These are phyloP conservation scores for Charaxes varanes DNA, from an alignment of 1,140 invertebrate genomes.

Conservation along the genomic window DNA sequence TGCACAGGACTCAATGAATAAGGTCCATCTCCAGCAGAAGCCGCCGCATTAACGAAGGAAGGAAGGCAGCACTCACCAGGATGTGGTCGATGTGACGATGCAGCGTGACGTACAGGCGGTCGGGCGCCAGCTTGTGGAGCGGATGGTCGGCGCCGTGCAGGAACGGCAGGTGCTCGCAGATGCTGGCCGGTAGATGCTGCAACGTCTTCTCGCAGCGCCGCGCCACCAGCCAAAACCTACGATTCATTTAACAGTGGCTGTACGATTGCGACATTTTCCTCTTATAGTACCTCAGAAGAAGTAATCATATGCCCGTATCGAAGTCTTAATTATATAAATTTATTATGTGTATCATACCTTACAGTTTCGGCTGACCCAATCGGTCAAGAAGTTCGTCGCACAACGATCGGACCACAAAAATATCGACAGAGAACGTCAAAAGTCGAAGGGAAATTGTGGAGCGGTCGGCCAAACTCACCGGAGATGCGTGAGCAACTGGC, in stretches of 20 bases:
- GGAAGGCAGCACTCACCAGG: slow-evolving; percentile 82
- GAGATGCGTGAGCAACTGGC: slow-evolving; percentile 55
- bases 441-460: too few relatives aligned
- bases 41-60: too few relatives aligned
- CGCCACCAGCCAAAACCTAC: slow-evolving; percentile 91
- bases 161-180: slow-evolving; percentile 89
- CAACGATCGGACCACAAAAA: too few relatives aligned
- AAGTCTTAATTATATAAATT: not conserved
- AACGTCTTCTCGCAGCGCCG: slow-evolving; percentile 95
- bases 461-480: slow-evolving; percentile 31
- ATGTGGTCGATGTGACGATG: slow-evolving; percentile 91
- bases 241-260: not conserved
- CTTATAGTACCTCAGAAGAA: not conserved
- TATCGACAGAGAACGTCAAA: too few relatives aligned
- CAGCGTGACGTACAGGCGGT: slow-evolving; percentile 89
- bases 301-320: not conserved
- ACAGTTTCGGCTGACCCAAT: too few relatives aligned
- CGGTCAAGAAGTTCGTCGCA: too few relatives aligned
- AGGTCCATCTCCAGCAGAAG: too few relatives aligned
- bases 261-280: too few relatives aligned
- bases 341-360: too few relatives aligned
- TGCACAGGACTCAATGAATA: too few relatives aligned
- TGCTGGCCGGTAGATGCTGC: slow-evolving; percentile 92
- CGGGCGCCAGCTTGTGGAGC: slow-evolving; percentile 83
- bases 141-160: slow-evolving; percentile 86